Conservation (phyloP, 53 echinoderm and acorn worm genomes). For the Hippasteria phrygiana region DNA sequence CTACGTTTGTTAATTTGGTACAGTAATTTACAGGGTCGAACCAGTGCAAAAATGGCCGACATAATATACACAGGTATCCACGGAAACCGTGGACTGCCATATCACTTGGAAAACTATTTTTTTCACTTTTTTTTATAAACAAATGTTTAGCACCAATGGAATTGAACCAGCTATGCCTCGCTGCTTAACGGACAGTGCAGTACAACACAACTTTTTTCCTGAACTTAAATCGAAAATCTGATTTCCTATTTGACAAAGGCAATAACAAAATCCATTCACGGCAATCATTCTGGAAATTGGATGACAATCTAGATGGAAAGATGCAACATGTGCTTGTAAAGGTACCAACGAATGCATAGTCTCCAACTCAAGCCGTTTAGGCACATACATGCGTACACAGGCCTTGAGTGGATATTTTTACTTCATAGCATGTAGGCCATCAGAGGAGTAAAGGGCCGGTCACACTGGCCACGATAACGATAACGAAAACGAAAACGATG, state of each 20-base stretch:
- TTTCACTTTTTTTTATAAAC: constrained; percentile 41
- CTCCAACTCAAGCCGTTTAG: too few species aligned
- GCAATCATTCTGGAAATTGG: not conserved
- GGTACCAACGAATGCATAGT: too few species aligned
- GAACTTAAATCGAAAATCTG: too few species aligned
- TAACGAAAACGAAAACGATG: too few species aligned
- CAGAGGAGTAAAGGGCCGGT: too few species aligned
- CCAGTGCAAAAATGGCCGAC: constrained; percentile 65
- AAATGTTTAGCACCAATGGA: constrained; percentile 63
- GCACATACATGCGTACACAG: too few species aligned
- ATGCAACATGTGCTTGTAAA: too few species aligned
- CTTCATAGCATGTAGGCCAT: too few species aligned
- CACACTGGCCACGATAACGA: too few species aligned
- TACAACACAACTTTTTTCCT: constrained; percentile 12
- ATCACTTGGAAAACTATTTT: constrained; percentile 41
- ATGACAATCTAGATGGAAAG: too few species aligned
- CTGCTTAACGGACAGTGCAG: constrained; percentile 43
- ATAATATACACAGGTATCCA: constrained; percentile 55
- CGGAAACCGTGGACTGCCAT: constrained; percentile 51
- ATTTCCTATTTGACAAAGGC: not conserved
- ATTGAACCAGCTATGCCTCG: constrained; percentile 58
- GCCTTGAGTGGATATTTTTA: too few species aligned
- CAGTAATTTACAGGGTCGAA: constrained; percentile 72
- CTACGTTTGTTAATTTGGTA: constrained; percentile 38
- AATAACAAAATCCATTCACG: not conserved